Evolutionary conservation across 1,140 invertebrate genomes (phyloP).

Genomic region (Manduca sexta): DNA sequence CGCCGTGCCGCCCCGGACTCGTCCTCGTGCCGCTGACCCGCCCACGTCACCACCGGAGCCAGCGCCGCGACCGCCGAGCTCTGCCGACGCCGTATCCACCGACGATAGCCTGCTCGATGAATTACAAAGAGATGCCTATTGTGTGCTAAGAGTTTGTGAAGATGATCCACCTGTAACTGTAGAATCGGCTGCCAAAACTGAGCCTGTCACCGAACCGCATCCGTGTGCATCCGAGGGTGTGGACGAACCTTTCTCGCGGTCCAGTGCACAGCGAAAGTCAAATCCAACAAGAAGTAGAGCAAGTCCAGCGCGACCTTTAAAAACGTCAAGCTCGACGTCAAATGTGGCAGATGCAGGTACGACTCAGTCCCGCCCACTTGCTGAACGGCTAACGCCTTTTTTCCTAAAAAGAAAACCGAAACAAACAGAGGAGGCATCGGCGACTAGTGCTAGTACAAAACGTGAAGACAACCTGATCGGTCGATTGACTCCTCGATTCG

Average conservation of each 20-base stretch:
- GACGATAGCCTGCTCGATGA: constrained; percentile 61
- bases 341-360: constrained; percentile 50
- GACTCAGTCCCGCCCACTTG: constrained; percentile 49
- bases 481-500: constrained; percentile 57
- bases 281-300: constrained; percentile 61
- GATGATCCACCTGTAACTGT: constrained; percentile 40
- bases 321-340: constrained; percentile 57
- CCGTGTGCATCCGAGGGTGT: constrained; percentile 34
- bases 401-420: constrained; percentile 67
- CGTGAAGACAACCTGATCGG: constrained; percentile 61
- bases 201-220: constrained; percentile 11
- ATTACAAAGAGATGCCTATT: constrained; percentile 53
- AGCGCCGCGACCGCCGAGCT: neutral
- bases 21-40: constrained; percentile 13
- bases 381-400: constrained; percentile 59
- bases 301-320: constrained; percentile 41
- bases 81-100: constrained; percentile 31
- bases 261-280: constrained; percentile 62
- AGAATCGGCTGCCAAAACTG: constrained; percentile 3
- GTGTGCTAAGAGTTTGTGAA: constrained; percentile 55
- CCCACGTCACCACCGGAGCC: constrained; percentile 15
- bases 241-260: constrained; percentile 55
- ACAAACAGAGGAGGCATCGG: constrained; percentile 41
- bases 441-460: constrained; percentile 25
- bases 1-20: constrained; percentile 53